A percentile compares a stretch with the other conserved stretches of the same genome.
phyloP scores from a whole-genome alignment of 2,888 invertebrate species.

The Rhamphomyia laevipes region DNA sequence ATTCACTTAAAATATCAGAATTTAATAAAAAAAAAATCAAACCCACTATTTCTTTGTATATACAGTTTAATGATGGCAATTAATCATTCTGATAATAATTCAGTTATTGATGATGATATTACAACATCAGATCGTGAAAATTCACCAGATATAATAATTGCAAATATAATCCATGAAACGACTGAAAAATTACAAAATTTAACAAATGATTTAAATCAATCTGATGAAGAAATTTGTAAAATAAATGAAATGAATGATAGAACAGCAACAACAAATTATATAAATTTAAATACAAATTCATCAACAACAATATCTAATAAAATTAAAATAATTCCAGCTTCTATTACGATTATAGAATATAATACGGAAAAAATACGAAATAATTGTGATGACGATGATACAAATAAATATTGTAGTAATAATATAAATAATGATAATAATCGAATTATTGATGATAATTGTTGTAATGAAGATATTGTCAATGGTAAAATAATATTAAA shows the following conservation, averaged over 20 bases:
- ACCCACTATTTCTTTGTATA: slow-evolving; percentile 5
- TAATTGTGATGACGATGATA: not conserved
- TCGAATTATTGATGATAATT: not conserved
- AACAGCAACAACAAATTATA: not conserved
- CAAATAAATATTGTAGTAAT: slow-evolving; percentile 9
- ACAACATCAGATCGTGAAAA: slow-evolving; percentile 28
- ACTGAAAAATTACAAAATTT: slow-evolving; percentile 27
- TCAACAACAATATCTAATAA: too few species aligned
- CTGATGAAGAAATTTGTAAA: slow-evolving; percentile 16
- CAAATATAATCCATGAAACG: slow-evolving; percentile 25
- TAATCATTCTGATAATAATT: slow-evolving; percentile 29
- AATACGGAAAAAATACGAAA: not conserved
- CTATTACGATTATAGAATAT: not conserved
- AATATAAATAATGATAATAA: slow-evolving; percentile 6
- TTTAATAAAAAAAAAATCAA: too few species aligned
- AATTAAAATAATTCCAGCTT: too few species aligned
- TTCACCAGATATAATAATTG: slow-evolving; percentile 23
- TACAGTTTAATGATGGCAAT: slow-evolving; percentile 27
- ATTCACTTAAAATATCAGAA: not conserved
- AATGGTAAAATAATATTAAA: too few species aligned
- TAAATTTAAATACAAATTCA: too few species aligned
- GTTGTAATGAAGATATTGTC: slow-evolving; percentile 5
- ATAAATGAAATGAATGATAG: not conserved
- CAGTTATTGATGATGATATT: slow-evolving; percentile 24
- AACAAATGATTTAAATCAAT: slow-evolving; percentile 27